Percentiles rank a stretch among this genome's conserved stretches.
Evolutionary conservation across 2,113 vertebrate genomes (phyloP).

Genomic region (Ptychochromis oligacanthus): DNA sequence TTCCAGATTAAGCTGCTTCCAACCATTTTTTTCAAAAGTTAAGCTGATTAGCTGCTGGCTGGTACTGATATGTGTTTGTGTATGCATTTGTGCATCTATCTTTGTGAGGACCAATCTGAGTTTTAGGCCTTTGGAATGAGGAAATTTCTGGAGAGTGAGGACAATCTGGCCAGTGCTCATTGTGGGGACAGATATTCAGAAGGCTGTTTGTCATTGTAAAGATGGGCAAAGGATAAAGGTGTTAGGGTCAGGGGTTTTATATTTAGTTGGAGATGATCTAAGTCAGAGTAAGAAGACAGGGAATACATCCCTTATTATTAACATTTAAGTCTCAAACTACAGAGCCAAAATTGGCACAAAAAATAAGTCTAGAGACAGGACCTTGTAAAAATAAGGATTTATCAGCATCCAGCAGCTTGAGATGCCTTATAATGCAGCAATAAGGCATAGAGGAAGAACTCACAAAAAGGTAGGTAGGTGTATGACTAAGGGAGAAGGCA

Average conservation of each 20-base stretch:
- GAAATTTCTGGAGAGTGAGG: background rate
- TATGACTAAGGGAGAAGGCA: slow-evolving; percentile 9
- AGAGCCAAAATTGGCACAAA: background rate
- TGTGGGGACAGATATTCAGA: background rate
- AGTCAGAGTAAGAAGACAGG: background rate
- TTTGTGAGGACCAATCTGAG: background rate
- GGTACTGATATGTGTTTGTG: slow-evolving; percentile 19
- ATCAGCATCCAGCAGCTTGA: slow-evolving; percentile 26
- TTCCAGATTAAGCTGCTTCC: slow-evolving; percentile 50
- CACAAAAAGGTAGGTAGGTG: background rate
- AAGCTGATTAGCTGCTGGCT: slow-evolving; percentile 70
- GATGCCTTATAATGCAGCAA: background rate
- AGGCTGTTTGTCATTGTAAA: background rate
- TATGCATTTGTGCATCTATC: background rate
- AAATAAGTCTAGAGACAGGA: background rate
- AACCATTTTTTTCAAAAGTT: slow-evolving; percentile 49
- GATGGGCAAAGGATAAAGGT: background rate
- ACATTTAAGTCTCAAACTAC: background rate
- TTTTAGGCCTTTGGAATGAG: background rate
- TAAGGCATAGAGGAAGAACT: slow-evolving; percentile 5
- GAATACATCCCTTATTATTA: background rate
- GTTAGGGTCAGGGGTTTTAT: background rate
- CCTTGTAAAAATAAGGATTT: background rate
- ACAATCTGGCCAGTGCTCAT: background rate
- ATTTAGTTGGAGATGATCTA: background rate